A percentile compares a stretch with the other conserved stretches of the same genome.
These are phyloP conservation scores for Lophotis ruficrista DNA, from an alignment of 2,113 vertebrate species.

Conservation along the genomic window DNA sequence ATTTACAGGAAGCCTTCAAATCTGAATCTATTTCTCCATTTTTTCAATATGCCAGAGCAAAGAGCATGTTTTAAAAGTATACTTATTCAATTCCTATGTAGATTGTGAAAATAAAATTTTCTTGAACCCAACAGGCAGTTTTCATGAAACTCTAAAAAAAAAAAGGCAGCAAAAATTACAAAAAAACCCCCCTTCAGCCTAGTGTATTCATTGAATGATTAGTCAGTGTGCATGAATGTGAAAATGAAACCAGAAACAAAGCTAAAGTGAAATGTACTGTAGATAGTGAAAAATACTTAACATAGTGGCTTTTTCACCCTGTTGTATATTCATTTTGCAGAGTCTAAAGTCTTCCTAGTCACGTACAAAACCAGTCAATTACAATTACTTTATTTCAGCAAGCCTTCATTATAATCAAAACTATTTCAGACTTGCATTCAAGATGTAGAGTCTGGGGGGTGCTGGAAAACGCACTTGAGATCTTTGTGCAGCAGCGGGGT, in stretches of 20 bases:
- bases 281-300: background rate
- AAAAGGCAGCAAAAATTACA: background rate
- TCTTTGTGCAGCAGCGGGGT: rapidly evolving
- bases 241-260: background rate
- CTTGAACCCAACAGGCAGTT: background rate
- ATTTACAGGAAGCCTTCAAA: background rate
- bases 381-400: background rate
- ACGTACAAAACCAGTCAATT: background rate
- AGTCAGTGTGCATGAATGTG: background rate
- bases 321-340: background rate
- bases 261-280: background rate
- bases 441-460: background rate
- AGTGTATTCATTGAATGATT: background rate
- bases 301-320: background rate
- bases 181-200: rapidly evolving
- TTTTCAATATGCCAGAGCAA: background rate
- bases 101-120: background rate
- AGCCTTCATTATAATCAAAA: background rate
- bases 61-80: background rate
- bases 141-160: background rate
- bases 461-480: rapidly evolving
- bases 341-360: background rate
- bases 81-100: background rate
- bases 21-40: background rate
- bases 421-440: background rate